These are phyloP conservation scores for Arge pagana DNA, from an alignment of 2,888 invertebrate genomes.

Conservation along the genomic window DNA sequence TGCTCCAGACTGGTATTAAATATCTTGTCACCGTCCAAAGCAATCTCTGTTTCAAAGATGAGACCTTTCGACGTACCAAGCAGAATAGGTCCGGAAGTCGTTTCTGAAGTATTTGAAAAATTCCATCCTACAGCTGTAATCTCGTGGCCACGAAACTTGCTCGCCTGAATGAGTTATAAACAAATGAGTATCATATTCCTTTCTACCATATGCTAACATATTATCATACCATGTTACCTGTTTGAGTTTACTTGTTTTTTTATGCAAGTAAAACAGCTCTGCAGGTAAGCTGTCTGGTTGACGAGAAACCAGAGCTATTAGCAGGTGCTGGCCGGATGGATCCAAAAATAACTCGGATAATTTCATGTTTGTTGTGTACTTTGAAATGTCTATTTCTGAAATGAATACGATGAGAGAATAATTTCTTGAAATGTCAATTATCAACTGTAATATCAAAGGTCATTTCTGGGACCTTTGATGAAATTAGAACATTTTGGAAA, in stretches of 20 bases:
- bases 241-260: conserved; percentile 76
- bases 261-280: conserved; percentile 81
- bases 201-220: too few relatives aligned
- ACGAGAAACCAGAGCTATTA: conserved; percentile 74
- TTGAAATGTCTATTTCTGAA: conserved; percentile 75
- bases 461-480: too few relatives aligned
- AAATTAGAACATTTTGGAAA: conserved; percentile 8
- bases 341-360: conserved; percentile 78
- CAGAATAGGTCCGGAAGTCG: conserved; percentile 80
- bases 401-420: too few relatives aligned
- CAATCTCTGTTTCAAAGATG: conserved; percentile 88
- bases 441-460: conserved; percentile 9
- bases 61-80: conserved; percentile 89
- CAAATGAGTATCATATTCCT: background rate
- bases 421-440: too few relatives aligned
- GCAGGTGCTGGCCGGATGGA: conserved; percentile 83
- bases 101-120: conserved; percentile 70
- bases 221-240: conserved; percentile 54
- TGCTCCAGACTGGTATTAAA: conserved; percentile 77
- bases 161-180: too few relatives aligned
- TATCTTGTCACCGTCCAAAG: conserved; percentile 79
- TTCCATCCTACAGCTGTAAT: conserved; percentile 94
- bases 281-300: conserved; percentile 64
- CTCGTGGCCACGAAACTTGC: conserved; percentile 75
- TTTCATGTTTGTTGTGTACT: conserved; percentile 66